phyloP scores from a whole-genome alignment of 2,113 vertebrate genomes.

The Megaceryle torquata region DNA sequence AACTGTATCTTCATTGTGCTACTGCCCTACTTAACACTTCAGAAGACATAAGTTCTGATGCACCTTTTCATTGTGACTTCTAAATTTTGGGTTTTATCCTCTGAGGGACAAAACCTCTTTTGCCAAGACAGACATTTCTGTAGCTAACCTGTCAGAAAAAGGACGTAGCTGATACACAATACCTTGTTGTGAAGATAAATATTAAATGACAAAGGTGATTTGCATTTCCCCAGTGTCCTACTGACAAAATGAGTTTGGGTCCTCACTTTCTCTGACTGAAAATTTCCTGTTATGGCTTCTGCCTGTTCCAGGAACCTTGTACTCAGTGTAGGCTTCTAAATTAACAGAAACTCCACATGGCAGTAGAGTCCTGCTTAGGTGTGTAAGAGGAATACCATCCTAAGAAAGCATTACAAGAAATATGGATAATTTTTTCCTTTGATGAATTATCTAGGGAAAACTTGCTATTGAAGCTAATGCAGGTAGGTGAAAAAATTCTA shows the following conservation, averaged over 20 bases:
- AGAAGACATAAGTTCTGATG: neutral
- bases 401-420: neutral
- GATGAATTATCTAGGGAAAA: neutral
- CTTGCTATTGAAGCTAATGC: neutral
- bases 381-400: neutral
- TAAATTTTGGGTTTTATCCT: neutral
- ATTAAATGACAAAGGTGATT: neutral
- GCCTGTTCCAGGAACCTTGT: neutral
- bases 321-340: neutral
- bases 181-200: neutral
- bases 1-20: neutral
- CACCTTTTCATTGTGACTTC: neutral
- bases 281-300: neutral
- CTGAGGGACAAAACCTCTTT: neutral
- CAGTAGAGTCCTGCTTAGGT: neutral
- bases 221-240: neutral
- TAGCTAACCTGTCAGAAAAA: neutral
- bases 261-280: neutral
- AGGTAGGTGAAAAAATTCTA: neutral
- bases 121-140: neutral
- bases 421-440: neutral
- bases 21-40: neutral
- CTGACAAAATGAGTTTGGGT: neutral
- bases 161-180: neutral
- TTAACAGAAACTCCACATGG: neutral